These are phyloP conservation scores for Ictidomys tridecemlineatus DNA, from an alignment of 2,113 vertebrate species.

Conservation along the genomic window DNA sequence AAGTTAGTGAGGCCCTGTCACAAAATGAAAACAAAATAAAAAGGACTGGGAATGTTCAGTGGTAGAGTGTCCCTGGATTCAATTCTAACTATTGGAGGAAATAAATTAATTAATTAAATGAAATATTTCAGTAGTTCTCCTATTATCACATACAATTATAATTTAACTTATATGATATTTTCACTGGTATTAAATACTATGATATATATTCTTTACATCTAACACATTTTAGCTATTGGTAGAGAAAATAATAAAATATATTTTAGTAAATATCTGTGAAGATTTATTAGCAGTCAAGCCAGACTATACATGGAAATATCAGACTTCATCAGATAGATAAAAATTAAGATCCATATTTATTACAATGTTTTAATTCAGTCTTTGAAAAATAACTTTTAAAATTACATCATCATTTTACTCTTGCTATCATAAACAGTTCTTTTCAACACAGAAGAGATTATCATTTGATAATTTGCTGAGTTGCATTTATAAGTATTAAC, in stretches of 20 bases:
- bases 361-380: not conserved
- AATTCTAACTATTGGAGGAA: too few relatives aligned
- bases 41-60: too few relatives aligned
- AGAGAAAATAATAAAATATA: not conserved
- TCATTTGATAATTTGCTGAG: not conserved
- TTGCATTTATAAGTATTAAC: not conserved
- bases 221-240: slow-evolving; percentile 47
- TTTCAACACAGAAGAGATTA: slow-evolving; percentile 34
- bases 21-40: too few relatives aligned
- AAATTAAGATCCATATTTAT: not conserved
- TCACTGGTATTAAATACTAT: not conserved
- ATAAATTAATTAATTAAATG: not conserved
- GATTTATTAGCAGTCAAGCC: not conserved
- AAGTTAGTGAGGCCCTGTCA: too few relatives aligned
- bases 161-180: slow-evolving; percentile 29
- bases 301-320: slow-evolving; percentile 5
- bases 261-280: slow-evolving; percentile 20
- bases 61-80: too few relatives aligned
- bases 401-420: not conserved
- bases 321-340: slow-evolving; percentile 5
- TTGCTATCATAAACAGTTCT: not conserved
- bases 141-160: not conserved
- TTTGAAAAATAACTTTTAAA: slow-evolving; percentile 13
- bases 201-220: not conserved
- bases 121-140: not conserved